Conservation (phyloP, 2,888 invertebrate species). For the Cephus runcator region DNA sequence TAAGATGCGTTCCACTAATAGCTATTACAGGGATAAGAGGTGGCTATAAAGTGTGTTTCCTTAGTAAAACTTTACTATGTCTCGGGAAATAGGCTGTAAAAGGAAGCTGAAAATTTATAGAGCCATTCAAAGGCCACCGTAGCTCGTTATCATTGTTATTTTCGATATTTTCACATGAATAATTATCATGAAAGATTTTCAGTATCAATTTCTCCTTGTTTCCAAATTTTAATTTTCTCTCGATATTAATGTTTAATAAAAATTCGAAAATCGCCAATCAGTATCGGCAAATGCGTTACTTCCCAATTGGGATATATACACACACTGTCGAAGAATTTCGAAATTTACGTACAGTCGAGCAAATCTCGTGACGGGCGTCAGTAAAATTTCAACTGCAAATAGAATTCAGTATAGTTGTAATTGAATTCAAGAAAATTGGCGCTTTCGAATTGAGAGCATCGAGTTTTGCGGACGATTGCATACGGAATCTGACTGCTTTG, state of each 20-base stretch:
- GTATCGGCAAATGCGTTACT: neutral
- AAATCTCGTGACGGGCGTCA: conserved; percentile 53
- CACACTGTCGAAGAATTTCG: neutral
- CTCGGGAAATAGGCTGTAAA: neutral
- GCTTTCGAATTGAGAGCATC: conserved; percentile 32
- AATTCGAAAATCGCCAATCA: neutral
- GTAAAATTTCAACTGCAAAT: conserved; percentile 58
- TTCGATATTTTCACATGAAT: neutral
- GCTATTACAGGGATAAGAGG: neutral
- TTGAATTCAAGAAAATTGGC: conserved; percentile 44
- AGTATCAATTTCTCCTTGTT: neutral
- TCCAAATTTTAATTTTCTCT: neutral
- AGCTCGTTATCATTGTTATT: neutral
- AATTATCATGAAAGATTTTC: neutral
- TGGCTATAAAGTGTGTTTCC: neutral
- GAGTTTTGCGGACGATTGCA: conserved; percentile 19
- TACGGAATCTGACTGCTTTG: conserved; percentile 20
- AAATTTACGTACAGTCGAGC: neutral
- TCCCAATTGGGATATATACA: neutral
- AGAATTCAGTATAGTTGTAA: conserved; percentile 45
- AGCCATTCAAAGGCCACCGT: neutral
- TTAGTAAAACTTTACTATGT: neutral
- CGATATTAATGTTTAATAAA: neutral
- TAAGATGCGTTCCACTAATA: neutral
- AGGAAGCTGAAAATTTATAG: neutral